Evolutionary conservation across 2,797 vertebrate genomes (phyloP), one percentile per base, ranked within the genome.

Genomic region (Cossypha caffra): DNA sequence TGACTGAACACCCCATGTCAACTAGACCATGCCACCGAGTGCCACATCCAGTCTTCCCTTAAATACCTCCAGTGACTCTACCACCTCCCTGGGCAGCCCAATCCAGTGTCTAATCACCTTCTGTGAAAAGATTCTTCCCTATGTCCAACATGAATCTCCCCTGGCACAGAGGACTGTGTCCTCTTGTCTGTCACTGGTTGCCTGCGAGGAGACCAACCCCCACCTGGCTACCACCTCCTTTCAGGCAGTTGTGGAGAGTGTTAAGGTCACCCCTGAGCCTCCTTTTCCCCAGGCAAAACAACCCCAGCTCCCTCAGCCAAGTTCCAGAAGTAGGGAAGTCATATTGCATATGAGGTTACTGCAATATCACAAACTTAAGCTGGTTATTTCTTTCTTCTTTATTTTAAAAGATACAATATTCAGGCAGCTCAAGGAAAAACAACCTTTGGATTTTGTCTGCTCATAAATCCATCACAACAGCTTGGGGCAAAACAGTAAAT

Each of bases 341-440:
- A 35, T 24, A 68, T 20, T 63, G 61, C 57, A 16, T 54, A 40
- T 21, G 38, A 80, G 76, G 67, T 40, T 47, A 52, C 48, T 5
- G 23, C 91, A 77, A 68, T 76, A 93, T 73, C 80, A 58, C 86
- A 81, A 25, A 82, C 85, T 84, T 85, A 91, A 90, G 86, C 75
- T 84, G 50, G 73, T 68, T 80, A 84, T 93, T 90, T 93, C 67
- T 93, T 92, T 79, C 73, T 90, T 67, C 77, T 81, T 67, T 80
- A 35, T 75, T 94, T 95, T 92, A 83, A 95, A 95, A 93, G 86
- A 59, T 94, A 90, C 81, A 84, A 87, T 94, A 93, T 93, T 96
- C 88, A 90, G 92, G 90, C 80, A 93, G 80, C 90, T 96, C 91
- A 93, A 78, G 84, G 90, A 93, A 94, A 97, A 96, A 90, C 92